Evolutionary conservation across 2,113 vertebrate species (phyloP).

Genomic region (Diadophis punctatus): DNA sequence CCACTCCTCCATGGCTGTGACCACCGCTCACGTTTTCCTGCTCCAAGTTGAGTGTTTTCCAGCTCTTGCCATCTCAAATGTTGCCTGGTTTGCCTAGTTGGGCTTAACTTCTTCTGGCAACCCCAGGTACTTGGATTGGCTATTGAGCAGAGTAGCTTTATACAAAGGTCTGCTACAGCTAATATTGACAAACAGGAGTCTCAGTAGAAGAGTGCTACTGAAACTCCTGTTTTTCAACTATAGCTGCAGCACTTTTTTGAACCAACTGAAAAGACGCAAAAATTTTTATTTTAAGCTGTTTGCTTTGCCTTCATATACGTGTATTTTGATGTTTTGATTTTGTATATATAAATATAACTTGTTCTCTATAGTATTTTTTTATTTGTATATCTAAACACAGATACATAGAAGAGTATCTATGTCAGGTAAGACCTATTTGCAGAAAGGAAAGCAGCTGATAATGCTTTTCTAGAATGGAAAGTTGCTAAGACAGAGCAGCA

Average conservation of each 20-base stretch:
- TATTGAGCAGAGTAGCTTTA: not conserved
- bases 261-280: not conserved
- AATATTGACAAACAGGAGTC: not conserved
- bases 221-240: not conserved
- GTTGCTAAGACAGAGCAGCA: not conserved
- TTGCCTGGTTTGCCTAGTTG: not conserved
- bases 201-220: not conserved
- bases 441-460: not conserved
- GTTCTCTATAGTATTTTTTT: not conserved
- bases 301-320: not conserved
- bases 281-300: not conserved
- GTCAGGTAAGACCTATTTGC: not conserved
- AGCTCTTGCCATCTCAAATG: not conserved
- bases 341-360: not conserved
- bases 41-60: not conserved
- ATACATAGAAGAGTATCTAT: not conserved
- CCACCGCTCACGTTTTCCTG: not conserved
- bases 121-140: not conserved
- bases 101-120: not conserved
- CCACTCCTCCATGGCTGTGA: not conserved
- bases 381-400: not conserved
- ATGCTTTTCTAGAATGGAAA: not conserved
- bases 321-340: not conserved
- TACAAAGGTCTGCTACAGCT: not conserved
- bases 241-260: not conserved